Base-by-base conservation (phyloP, 2,888 invertebrate genomes). In the Portevinia maculata region DNA sequence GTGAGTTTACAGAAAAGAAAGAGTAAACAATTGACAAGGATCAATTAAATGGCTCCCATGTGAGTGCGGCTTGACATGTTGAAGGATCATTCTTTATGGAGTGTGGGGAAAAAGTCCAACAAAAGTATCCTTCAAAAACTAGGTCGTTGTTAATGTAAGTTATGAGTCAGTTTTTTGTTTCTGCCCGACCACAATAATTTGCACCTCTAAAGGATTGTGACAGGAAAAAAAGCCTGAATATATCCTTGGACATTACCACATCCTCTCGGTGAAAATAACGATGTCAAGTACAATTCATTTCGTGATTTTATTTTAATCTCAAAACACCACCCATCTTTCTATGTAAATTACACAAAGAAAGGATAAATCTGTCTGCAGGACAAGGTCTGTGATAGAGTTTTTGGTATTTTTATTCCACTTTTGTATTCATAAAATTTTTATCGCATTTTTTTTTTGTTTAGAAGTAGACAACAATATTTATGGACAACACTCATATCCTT, bases 1-100 rank as follows among this genome's bases (percentile, higher is more conserved):
- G 19, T n/a, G 17, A 62, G 24, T 59, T 28, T 37, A 60, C 28
- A 55, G 8, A 55, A 28, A 15, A 41, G 28, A 52, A 44, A 65
- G 52, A 30, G 48, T 57, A 79, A 81, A 81, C 70, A 76, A 81
- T 81, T 76, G 76, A 81, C 81, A 81, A 60, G 69, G 75, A 81
- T 81, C 81, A 76, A 81, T 81, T 75, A 76, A 70, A 81, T 32
- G 39, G 15, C 62, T 60, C 46, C 50, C 70, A 59, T 32, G 52
- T 70, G 75, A 70, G 57, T 50, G 28, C 8, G 32, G 15, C 62
- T 37, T 75, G 79, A 70, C 79, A 75, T 75, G 34, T 69, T 69
- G 44, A 64, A 69, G 70, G 57, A 52, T 74, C 21, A 59, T 60
- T 53, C 32, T 32, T 21, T 15, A 11, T 6, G 21, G 19, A 6